A percentile compares a stretch with the other conserved stretches of the same genome.
Evolutionary conservation across 2,888 invertebrate genomes (phyloP).

Genomic region (Nephrotoma appendiculata): DNA sequence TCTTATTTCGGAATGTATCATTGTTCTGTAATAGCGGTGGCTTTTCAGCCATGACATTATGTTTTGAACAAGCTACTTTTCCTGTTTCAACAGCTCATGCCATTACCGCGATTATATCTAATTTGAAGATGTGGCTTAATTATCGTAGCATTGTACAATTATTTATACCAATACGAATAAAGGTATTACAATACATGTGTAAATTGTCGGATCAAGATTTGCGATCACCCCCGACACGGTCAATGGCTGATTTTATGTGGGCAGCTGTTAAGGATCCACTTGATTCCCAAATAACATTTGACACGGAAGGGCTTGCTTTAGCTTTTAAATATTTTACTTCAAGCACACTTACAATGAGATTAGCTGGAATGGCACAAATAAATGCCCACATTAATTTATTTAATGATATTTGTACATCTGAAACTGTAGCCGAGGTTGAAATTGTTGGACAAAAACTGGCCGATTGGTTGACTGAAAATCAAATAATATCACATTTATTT

Average conservation of each 20-base stretch:
- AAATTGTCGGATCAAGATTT: conserved; percentile 83
- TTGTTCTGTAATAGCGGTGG: conserved; percentile 87
- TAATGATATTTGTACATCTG: conserved; percentile 82
- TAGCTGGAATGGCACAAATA: conserved; percentile 88
- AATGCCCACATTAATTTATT: conserved; percentile 86
- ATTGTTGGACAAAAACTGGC: conserved; percentile 71
- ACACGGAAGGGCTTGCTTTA: conserved; percentile 73
- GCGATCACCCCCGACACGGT: conserved; percentile 72
- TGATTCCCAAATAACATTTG: conserved; percentile 73
- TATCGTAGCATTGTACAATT: conserved; percentile 78
- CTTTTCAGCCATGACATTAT: conserved; percentile 70
- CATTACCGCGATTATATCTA: conserved; percentile 81
- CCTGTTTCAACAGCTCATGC: conserved; percentile 84
- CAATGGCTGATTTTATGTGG: conserved; percentile 96
- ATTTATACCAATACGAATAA: conserved; percentile 73
- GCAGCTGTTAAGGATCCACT: conserved; percentile 85
- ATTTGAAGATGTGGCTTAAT: conserved; percentile 87
- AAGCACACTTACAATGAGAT: conserved; percentile 81
- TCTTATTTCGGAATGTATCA: conserved; percentile 80
- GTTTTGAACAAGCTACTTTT: conserved; percentile 68
- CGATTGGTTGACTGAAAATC: conserved; percentile 76
- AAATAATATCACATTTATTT: conserved; percentile 86
- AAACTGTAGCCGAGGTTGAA: conserved; percentile 74
- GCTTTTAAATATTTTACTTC: conserved; percentile 96
- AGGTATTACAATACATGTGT: conserved; percentile 87